Conservation (phyloP, 2,797 vertebrate species). For the Sardinella longiceps region DNA sequence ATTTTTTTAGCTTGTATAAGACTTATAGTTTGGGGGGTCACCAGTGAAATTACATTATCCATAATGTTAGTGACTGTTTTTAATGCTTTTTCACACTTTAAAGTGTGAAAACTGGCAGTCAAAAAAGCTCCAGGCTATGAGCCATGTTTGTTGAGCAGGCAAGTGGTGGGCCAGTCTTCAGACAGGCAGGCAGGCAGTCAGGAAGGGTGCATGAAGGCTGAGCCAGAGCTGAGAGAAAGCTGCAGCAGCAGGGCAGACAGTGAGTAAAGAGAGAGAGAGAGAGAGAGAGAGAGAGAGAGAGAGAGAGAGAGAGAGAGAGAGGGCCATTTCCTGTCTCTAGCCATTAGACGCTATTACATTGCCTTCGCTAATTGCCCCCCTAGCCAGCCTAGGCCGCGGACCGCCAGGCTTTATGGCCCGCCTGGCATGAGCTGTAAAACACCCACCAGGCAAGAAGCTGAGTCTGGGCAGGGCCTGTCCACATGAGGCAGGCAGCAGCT, state of each 20-base stretch:
- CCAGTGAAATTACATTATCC: not conserved
- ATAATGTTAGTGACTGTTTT: no score
- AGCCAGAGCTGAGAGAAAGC: constrained; percentile 45
- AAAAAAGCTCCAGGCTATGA: not conserved
- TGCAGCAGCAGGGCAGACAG: constrained; percentile 48
- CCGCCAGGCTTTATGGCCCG: constrained; percentile 58
- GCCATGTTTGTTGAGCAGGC: not conserved
- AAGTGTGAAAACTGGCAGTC: constrained; percentile 1
- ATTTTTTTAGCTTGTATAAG: not conserved
- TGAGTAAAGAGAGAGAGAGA: no score
- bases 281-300: no score
- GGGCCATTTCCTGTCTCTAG: constrained; percentile 69
- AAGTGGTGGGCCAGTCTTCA: not conserved
- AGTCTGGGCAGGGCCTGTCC: not conserved
- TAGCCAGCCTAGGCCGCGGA: constrained; percentile 52
- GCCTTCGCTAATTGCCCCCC: constrained; percentile 68
- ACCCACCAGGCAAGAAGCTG: constrained; percentile 52
- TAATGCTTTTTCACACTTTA: not conserved
- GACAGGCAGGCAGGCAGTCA: not conserved
- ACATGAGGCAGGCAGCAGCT: not conserved
- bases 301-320: no score
- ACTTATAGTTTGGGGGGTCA: no score
- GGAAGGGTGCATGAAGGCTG: not conserved
- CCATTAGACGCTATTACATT: constrained; percentile 67
- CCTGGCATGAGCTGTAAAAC: constrained; percentile 62